phyloP scores from a whole-genome alignment of 1,140 invertebrate species.

The Zaprionus tsacasi region DNA sequence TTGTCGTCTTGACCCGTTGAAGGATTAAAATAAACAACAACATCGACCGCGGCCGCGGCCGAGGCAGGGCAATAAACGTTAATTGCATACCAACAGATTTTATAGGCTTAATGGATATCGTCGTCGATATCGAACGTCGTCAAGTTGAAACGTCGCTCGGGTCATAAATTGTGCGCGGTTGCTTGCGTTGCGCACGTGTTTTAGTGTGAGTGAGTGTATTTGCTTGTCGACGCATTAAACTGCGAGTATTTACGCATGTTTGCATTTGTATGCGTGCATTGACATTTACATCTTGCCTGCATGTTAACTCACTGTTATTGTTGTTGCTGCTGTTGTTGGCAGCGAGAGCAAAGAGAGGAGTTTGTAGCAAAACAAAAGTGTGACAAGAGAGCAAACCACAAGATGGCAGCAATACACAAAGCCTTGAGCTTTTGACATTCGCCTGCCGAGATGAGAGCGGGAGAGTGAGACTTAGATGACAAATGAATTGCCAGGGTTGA shows the following conservation, averaged over 20 bases:
- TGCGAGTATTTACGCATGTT: neutral
- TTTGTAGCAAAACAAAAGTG: constrained; percentile 13
- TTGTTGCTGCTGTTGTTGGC: constrained; percentile 18
- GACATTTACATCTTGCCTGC: constrained; percentile 63
- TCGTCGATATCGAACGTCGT: constrained; percentile 76
- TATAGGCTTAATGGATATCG: constrained; percentile 82
- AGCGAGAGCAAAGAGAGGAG: neutral
- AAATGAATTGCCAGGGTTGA: too few relatives aligned
- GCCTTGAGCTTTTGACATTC: constrained; percentile 34
- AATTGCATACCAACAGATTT: constrained; percentile 81
- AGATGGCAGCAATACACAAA: constrained; percentile 5
- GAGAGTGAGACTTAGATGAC: too few relatives aligned
- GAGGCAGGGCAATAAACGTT: constrained; percentile 67
- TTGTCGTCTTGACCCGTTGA: constrained; percentile 71
- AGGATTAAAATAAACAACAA: constrained; percentile 72
- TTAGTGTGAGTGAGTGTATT: constrained; percentile 44
- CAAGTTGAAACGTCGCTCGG: constrained; percentile 59
- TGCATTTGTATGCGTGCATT: constrained; percentile 44
- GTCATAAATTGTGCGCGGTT: constrained; percentile 70
- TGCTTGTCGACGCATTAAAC: constrained; percentile 26
- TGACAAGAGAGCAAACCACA: constrained; percentile 12
- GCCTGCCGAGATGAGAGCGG: neutral
- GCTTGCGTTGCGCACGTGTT: constrained; percentile 41
- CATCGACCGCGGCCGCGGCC: constrained; percentile 33
- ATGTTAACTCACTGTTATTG: constrained; percentile 30